Evolutionary conservation across 2,888 invertebrate genomes (phyloP), one percentile per base, ranked within the genome.

Genomic region (Schizaphis graminum): DNA sequence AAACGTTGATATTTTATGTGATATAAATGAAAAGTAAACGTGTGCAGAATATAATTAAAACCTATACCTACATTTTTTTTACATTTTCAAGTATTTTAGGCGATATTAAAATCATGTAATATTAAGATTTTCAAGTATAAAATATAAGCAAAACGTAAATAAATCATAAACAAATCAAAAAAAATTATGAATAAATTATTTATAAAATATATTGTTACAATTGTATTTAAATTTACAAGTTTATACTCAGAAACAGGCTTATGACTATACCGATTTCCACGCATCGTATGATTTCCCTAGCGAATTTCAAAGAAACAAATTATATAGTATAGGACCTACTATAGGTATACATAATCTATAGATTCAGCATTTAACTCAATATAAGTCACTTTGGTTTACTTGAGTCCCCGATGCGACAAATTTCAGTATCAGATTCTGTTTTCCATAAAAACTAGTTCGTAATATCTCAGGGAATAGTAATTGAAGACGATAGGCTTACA

Each of bases 281-380:
- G 35, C 8, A 21, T 21, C 21, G 21, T 41, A 21, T 86, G 57
- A 91, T 91, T 91, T 91, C 91, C 86, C 91, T 28, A 56, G 91
- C 3, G 91, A 13, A 57, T 91, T 91, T 13, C 57, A 24, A 47
- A 91, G 24, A 86, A 57, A 91, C n/a, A 57, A 57, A 41, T 56
- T 84, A 4, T 53, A 44, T 56, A 41, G 77, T 53, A 84, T 21
- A 35, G 21, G 3, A 21, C 35, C 3, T 1, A 61, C 8, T 7
- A 49, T 7, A 49, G 16, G 49, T 91, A 35, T 47, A 47, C 44
- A 5, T 47, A 47, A 47, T 47, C 44, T 47, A 47, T 61, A 90
- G 49, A 49, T 21, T 53, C 56, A 44, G 8, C 61, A 44, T 91
- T 84, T 53, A 41, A 44, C 84, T 21, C 35, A 84, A 91, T 28